Conservation (phyloP, 2,888 invertebrate species). For the Nomada fucata region DNA sequence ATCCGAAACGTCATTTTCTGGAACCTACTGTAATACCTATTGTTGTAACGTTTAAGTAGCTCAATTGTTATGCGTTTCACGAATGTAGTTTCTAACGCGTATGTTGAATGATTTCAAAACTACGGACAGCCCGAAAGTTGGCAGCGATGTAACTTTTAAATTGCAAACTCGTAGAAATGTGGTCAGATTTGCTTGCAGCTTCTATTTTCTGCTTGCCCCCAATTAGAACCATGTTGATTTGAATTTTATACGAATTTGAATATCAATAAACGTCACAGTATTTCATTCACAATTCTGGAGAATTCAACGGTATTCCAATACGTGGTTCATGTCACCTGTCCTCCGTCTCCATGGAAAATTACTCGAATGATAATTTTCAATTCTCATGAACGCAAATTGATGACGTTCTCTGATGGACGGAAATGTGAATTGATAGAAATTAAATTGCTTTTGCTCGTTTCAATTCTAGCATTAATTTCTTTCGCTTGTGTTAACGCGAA, state of each 20-base stretch:
- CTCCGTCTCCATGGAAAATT: constrained; percentile 26
- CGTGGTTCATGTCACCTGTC: constrained; percentile 31
- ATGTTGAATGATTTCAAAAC: constrained; percentile 7
- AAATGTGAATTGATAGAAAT: constrained; percentile 12
- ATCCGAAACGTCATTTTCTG: background rate
- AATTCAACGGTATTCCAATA: constrained; percentile 38
- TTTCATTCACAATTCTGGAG: background rate
- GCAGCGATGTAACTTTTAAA: background rate
- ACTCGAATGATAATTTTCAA: constrained; percentile 44
- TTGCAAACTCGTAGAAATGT: background rate
- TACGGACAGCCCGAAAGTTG: background rate
- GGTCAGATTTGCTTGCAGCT: background rate
- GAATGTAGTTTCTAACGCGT: background rate
- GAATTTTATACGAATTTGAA: background rate
- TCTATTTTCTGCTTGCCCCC: background rate
- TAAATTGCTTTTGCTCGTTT: constrained; percentile 13
- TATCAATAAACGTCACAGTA: background rate
- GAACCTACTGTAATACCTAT: background rate
- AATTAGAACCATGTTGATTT: no score
- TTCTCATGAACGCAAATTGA: constrained; percentile 24
- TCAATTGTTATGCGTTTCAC: background rate
- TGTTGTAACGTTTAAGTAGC: background rate
- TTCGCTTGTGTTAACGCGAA: background rate
- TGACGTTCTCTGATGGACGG: background rate
- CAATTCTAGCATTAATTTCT: constrained; percentile 2